phyloP scores from a whole-genome alignment of 2,888 invertebrate genomes.

The Drosophila yooni region DNA sequence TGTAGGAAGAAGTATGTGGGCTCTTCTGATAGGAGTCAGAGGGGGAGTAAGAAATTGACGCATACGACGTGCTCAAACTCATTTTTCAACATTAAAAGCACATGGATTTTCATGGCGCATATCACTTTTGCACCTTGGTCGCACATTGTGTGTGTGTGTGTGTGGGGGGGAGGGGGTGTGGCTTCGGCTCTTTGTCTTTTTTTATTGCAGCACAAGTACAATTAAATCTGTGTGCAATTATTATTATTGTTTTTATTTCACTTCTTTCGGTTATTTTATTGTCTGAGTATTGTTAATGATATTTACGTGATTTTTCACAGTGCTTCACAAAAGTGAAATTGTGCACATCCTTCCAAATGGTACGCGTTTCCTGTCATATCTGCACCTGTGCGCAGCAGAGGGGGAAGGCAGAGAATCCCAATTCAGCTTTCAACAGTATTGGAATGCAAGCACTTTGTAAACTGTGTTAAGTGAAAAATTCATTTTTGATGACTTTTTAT shows the following conservation, averaged over 20 bases:
- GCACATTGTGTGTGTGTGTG: slow-evolving; percentile 39
- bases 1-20: not conserved
- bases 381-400: too few relatives aligned
- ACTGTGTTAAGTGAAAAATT: not conserved
- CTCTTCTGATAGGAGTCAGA: not conserved
- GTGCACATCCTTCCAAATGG: slow-evolving; percentile 50
- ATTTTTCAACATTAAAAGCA: slow-evolving; percentile 78
- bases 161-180: slow-evolving; percentile 1
- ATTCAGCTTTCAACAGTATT: not conserved
- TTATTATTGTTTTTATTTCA: slow-evolving; percentile 59
- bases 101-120: slow-evolving; percentile 70
- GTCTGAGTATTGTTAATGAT: slow-evolving; percentile 65
- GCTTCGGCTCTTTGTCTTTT: slow-evolving; percentile 33
- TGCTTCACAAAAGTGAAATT: slow-evolving; percentile 26
- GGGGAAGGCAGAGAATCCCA: not conserved
- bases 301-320: slow-evolving; percentile 67
- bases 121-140: slow-evolving; percentile 70
- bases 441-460: not conserved
- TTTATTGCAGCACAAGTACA: slow-evolving; percentile 61
- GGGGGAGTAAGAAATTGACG: slow-evolving; percentile 22
- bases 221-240: slow-evolving; percentile 74
- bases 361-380: slow-evolving; percentile 55
- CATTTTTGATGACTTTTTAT: not conserved
- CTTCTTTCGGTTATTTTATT: slow-evolving; percentile 22
- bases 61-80: slow-evolving; percentile 66